Evolutionary conservation across 2,888 invertebrate genomes (phyloP).

Genomic region (Fragum whitleyi): DNA sequence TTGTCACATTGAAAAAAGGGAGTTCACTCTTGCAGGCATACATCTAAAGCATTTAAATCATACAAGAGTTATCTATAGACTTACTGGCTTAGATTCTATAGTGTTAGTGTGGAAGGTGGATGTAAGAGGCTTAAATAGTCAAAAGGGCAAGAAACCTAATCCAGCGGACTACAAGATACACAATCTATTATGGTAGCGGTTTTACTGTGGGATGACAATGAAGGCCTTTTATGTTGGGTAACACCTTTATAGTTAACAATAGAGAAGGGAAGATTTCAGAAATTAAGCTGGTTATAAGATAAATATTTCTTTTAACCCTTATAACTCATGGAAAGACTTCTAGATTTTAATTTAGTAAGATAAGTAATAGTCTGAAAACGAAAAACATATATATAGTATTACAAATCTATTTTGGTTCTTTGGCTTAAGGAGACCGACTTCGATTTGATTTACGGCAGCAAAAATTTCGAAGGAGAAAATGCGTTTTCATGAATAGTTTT

Average conservation of each 20-base stretch:
- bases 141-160: conserved; percentile 28
- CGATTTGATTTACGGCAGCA: too few species aligned
- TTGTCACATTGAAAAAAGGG: too few species aligned
- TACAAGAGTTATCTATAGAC: conserved; percentile 7
- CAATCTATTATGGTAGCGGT: conserved; percentile 25
- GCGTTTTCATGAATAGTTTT: too few species aligned
- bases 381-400: too few species aligned
- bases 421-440: too few species aligned
- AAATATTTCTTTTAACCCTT: not conserved
- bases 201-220: conserved; percentile 25
- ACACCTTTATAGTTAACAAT: conserved; percentile 11
- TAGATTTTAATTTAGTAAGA: not conserved
- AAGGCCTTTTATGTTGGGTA: conserved; percentile 2
- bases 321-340: not conserved
- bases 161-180: conserved; percentile 5
- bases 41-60: not conserved
- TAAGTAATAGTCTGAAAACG: not conserved
- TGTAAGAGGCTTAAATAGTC: conserved; percentile 32
- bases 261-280: conserved; percentile 14
- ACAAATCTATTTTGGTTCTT: too few species aligned
- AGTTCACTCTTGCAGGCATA: not conserved
- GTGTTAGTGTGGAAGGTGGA: not conserved
- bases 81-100: not conserved
- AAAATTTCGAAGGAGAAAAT: too few species aligned
- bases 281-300: conserved; percentile 13